Evolutionary conservation across 2,888 invertebrate genomes (phyloP), one percentile per base, ranked within the genome.

Genomic region (Tryphoninae sp.): DNA sequence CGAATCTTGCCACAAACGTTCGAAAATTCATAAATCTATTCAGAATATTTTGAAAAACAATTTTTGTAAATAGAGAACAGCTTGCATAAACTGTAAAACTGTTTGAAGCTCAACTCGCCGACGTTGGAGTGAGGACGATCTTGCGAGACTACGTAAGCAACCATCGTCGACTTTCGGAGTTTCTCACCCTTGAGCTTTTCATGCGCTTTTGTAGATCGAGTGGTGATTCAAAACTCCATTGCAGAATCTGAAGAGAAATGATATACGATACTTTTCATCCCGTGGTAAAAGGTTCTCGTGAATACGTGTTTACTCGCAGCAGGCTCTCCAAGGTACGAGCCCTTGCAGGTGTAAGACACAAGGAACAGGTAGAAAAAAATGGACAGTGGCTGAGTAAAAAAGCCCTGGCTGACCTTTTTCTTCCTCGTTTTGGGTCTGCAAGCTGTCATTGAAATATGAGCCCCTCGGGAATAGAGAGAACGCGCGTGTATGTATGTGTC

Each of bases 361-460:
- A n/a, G 55, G n/a, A 59, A 13, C 13, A 23, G 33, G 59, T 49
- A 51, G 11, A 55, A 26, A 49, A n/a, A 58, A 19, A 19, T 19
- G 59, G 23, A 59, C 11, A 55, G 19, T 45, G 9, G 69, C 55
- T 22, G 49, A 11, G 40, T 22, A 26, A n/a, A 55, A 61, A n/a
- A 11, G 26, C 8, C 13, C 16, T 13, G 59, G 67, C 67, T 62
- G 51, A 49, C 58, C 69, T 74, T 69, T 40, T 69, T 71, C 53
- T 55, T 68, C 71, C 13, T 53, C 68, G n/a, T 59, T 45, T 42
- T 40, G 55, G 11, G 53, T 42, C 72, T 71, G 73, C 77, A 40
- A 68, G 77, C 64, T 71, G 64, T 59, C 73, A 67, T 58, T 80
- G 68, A 80, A 83, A 69, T 83, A 83, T 80, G 73, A 78, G 69